Evolutionary conservation across 2,113 vertebrate genomes (phyloP), one percentile per base, ranked within the genome.

Genomic region (Arvicanthis niloticus): DNA sequence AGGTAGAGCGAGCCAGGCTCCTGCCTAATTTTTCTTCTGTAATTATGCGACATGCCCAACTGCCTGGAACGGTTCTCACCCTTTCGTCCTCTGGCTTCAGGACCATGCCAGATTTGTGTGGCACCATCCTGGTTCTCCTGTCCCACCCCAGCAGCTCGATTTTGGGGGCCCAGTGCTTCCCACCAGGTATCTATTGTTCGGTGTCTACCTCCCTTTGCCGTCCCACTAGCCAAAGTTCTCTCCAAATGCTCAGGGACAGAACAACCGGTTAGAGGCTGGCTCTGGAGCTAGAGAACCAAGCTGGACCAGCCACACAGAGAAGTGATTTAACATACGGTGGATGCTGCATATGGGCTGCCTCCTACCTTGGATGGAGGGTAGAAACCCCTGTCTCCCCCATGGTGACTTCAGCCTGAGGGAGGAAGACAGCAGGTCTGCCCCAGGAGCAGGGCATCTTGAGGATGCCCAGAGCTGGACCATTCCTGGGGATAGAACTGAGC

Each of bases 11-110:
- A 93, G 97, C 96, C 95, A 78, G 2, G 76, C 97, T 98, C 96
- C 81, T 98, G 97, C 98, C 98, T 98, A 91, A 94, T 98, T 98
- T 98, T 97, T 97, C 97, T 94, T 93, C 97, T 0, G 0, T 85
- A 96, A 94, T 91, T 88, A 91, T 7, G 7, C 26, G 96, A 88
- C 11, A 77, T 68, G 97, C 96, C 97, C 97, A 31, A n/a, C 94
- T 80, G 94, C 97, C 62, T 16, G 97, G 94, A 95, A 15, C 94
- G 65, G 75, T 75, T 92, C 73, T 56, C 8, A 75, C 89, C 86
- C 86, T 93, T 60, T 81, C 0, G 0, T 94, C 82, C 95, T 95
- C 88, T 95, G 24, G 95, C 1, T 12, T 1, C 26, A 21, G 81
- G 0, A 7, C 1, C 2, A 3, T 65, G 89, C 96, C 96, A 94